Conservation (phyloP, 2,113 vertebrate species). For the Diphyllodes magnificus region DNA sequence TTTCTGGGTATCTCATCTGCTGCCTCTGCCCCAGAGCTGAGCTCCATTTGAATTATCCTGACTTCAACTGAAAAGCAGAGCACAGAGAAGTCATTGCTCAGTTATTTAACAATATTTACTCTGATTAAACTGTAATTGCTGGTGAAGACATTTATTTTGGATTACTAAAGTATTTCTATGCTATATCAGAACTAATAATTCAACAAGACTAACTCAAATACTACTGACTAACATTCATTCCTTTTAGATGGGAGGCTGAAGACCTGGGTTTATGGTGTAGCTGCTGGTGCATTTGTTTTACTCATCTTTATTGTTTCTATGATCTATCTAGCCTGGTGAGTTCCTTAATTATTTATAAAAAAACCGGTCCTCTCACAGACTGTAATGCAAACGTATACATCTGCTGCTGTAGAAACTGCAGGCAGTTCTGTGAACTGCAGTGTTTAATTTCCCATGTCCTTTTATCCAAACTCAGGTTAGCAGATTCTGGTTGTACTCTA, state of each 20-base stretch:
- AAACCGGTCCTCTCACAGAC: not conserved
- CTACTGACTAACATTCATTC: slow-evolving; percentile 73
- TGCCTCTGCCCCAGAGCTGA: not conserved
- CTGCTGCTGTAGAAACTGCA: not conserved
- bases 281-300: slow-evolving; percentile 93
- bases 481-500: not conserved
- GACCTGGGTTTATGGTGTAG: slow-evolving; percentile 98
- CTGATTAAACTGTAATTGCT: not conserved
- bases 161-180: not conserved
- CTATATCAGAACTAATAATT: slow-evolving; percentile 22
- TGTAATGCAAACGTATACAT: not conserved
- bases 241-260: slow-evolving; percentile 94
- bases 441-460: not conserved
- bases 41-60: not conserved
- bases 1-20: not conserved
- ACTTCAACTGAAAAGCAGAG: not conserved
- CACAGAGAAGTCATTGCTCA: not conserved
- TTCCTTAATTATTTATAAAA: slow-evolving; percentile 67
- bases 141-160: not conserved
- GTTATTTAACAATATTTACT: not conserved
- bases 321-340: slow-evolving; percentile 99
- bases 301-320: slow-evolving; percentile 98
- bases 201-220: slow-evolving; percentile 55
- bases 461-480: not conserved
- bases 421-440: not conserved